These are phyloP conservation scores for Haliclystus octoradiatus DNA, from an alignment of 30 jellyfish, hydroid and myxozoan genomes.

Conservation along the genomic window DNA sequence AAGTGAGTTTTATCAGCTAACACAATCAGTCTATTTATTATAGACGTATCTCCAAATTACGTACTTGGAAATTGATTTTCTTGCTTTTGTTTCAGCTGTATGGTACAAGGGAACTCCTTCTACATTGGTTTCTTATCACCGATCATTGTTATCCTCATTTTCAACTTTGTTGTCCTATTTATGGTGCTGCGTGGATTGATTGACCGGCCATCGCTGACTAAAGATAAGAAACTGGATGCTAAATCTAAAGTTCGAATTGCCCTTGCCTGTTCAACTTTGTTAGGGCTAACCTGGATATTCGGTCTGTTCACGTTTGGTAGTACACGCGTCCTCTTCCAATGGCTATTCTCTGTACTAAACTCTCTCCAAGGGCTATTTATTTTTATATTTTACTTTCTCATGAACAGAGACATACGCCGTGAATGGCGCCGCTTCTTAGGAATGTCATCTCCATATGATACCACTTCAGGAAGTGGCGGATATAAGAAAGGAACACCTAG, in stretches of 20 bases:
- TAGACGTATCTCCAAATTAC: too few relatives aligned
- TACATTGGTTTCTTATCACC: conserved; percentile 30
- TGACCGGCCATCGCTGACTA: conserved; percentile 2
- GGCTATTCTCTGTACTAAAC: conserved; percentile 24
- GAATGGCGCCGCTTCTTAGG: conserved; percentile 22
- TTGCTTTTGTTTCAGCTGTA: conserved; percentile 4
- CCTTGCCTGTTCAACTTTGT: conserved; percentile 10
- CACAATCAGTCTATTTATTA: too few relatives aligned
- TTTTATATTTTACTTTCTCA: conserved; percentile 21
- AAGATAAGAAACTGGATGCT: not conserved
- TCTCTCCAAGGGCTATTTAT: conserved; percentile 52
- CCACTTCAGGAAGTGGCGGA: not conserved
- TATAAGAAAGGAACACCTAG: not conserved
- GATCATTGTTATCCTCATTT: not conserved
- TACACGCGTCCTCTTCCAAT: conserved; percentile 12
- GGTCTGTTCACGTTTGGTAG: conserved; percentile 32
- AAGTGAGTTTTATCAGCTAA: too few relatives aligned
- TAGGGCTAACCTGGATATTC: conserved; percentile 40
- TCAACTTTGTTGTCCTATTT: conserved; percentile 17
- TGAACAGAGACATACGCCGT: conserved; percentile 18
- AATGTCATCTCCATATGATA: not conserved
- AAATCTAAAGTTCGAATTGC: conserved; percentile 30
- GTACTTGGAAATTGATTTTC: too few relatives aligned
- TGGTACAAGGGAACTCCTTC: conserved; percentile 25
- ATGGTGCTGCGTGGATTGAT: conserved; percentile 1